phyloP scores from a whole-genome alignment of 1,140 invertebrate genomes.

The Rhyzopertha dominica region DNA sequence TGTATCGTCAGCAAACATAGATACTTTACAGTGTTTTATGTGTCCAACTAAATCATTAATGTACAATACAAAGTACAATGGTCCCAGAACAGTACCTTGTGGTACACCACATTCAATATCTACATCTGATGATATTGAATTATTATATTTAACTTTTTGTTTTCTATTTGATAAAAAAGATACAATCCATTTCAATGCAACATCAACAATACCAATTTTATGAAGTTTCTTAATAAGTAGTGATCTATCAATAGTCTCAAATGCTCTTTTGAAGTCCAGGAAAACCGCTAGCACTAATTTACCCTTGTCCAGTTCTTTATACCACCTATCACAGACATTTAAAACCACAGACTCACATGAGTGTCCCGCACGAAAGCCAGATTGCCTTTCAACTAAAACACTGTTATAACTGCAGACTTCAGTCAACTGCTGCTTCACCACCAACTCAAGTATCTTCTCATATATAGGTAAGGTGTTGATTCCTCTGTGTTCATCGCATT shows the following conservation, averaged over 20 bases:
- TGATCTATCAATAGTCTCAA: constrained; percentile 3
- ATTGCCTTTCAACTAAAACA: too few relatives aligned
- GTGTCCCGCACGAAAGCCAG: constrained; percentile 1
- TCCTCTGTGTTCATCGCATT: too few relatives aligned
- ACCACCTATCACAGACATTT: neutral
- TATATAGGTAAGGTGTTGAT: too few relatives aligned
- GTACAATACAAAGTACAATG: constrained; percentile 1
- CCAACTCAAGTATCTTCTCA: too few relatives aligned
- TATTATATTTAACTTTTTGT: neutral
- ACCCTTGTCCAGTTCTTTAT: too few relatives aligned
- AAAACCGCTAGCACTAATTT: neutral
- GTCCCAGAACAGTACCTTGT: neutral
- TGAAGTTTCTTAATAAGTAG: neutral
- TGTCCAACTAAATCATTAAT: neutral
- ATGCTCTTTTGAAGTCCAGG: constrained; percentile 1
- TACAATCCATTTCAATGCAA: neutral
- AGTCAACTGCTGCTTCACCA: too few relatives aligned
- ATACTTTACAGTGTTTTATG: constrained; percentile 1
- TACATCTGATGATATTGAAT: neutral
- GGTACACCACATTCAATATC: constrained; percentile 1
- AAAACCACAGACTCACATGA: constrained; percentile 1
- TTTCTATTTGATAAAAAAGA: neutral
- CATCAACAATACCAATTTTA: neutral
- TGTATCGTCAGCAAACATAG: constrained; percentile 2
- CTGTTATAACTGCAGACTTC: too few relatives aligned